Evolutionary conservation across 2,113 vertebrate genomes (phyloP).

Genomic region (Myiagra hebetior): DNA sequence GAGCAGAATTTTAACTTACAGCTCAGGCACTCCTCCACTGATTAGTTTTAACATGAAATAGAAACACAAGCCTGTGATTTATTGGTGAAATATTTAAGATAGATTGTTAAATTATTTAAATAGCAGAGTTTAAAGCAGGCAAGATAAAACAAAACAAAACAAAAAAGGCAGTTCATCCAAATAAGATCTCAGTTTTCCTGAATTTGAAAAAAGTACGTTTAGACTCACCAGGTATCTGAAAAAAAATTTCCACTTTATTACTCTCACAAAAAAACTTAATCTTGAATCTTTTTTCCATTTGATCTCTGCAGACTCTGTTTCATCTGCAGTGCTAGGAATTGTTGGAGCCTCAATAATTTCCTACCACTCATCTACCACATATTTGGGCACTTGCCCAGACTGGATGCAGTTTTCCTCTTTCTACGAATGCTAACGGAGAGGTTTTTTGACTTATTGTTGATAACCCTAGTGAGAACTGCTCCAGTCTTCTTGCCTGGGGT

Average conservation of each 20-base stretch:
- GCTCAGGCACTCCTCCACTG: not conserved
- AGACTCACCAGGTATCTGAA: fast-evolving
- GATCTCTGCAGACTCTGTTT: not conserved
- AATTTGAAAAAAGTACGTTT: not conserved
- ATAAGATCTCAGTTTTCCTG: not conserved
- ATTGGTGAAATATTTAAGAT: conserved; percentile 58
- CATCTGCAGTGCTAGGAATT: not conserved
- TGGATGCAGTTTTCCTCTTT: not conserved
- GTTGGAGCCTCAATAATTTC: not conserved
- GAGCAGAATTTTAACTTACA: conserved; percentile 44
- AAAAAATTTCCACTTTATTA: not conserved
- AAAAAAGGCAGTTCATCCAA: not conserved
- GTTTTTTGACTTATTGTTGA: not conserved
- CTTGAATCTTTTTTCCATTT: not conserved
- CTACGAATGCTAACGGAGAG: not conserved
- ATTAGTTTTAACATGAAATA: conserved; percentile 43
- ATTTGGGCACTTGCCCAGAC: not conserved
- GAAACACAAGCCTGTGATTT: conserved; percentile 42
- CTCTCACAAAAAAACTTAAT: not conserved
- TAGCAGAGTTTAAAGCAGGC: not conserved
- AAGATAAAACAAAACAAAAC: not conserved
- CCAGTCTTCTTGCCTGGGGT: not conserved
- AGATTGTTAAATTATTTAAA: conserved; percentile 40
- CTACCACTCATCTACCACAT: not conserved
- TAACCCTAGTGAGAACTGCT: not conserved